Percentiles rank a stretch among this genome's conserved stretches.
These are phyloP conservation scores for Dione juno DNA, from an alignment of 2,888 invertebrate species.

Conservation along the genomic window DNA sequence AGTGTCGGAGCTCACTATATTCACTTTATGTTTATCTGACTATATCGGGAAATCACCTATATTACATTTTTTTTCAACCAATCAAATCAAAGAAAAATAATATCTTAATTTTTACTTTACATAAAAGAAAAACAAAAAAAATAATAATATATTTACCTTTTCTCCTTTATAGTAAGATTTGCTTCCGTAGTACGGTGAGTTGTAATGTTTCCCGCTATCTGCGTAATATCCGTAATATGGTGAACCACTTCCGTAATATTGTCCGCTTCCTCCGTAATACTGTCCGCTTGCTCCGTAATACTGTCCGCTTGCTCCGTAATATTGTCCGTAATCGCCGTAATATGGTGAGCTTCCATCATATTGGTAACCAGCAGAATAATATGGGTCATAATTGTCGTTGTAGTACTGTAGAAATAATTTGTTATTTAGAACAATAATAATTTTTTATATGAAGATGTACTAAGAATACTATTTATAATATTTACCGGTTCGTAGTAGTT, in stretches of 20 bases:
- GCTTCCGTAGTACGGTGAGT: background rate
- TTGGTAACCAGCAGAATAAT: background rate
- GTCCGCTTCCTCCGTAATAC: background rate
- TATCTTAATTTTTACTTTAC: too few species aligned
- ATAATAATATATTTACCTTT: background rate
- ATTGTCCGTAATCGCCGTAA: background rate
- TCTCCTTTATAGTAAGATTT: slow-evolving; percentile 2
- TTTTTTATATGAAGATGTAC: background rate
- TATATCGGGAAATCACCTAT: background rate
- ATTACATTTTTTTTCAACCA: background rate
- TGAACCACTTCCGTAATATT: background rate
- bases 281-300: background rate
- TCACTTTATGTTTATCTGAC: too few species aligned
- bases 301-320: background rate
- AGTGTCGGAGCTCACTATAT: too few species aligned
- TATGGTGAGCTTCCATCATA: background rate
- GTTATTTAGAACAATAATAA: background rate
- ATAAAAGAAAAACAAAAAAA: background rate
- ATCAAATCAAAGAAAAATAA: background rate
- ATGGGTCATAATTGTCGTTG: background rate
- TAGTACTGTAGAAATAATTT: slow-evolving; percentile 3
- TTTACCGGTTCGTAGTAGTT: slow-evolving; percentile 25
- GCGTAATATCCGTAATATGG: background rate
- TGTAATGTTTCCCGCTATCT: background rate
- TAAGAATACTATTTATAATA: background rate